Evolutionary conservation across 1,140 invertebrate species (phyloP).

Genomic region (Drosophila bipectinata): DNA sequence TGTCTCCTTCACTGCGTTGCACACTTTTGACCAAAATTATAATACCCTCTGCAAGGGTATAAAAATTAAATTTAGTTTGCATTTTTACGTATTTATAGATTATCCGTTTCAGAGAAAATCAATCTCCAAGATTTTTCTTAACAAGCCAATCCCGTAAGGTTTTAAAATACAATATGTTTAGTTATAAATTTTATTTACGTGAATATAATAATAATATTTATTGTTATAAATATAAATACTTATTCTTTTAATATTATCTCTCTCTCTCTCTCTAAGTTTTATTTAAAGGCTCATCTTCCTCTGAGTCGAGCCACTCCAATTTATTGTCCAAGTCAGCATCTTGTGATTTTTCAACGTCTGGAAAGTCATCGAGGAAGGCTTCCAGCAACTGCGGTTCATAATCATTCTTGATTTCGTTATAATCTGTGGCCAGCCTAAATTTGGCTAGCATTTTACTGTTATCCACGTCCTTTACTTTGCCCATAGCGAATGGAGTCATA

Average conservation of each 20-base stretch:
- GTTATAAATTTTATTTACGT: neutral
- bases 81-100: no score
- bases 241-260: no score
- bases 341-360: constrained; percentile 2
- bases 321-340: constrained; percentile 38
- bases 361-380: constrained; percentile 34
- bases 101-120: no score
- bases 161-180: neutral
- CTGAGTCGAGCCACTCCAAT: constrained; percentile 19
- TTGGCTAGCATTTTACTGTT: constrained; percentile 56
- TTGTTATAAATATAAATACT: neutral
- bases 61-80: no score
- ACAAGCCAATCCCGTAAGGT: no score
- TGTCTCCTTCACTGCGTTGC: no score
- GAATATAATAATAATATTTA: no score
- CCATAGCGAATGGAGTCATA: constrained; percentile 85
- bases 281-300: constrained; percentile 46
- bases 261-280: neutral
- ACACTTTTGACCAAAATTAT: no score
- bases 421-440: constrained; percentile 17
- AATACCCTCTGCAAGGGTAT: no score
- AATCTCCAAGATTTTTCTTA: no score
- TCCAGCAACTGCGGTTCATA: constrained; percentile 62
- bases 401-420: constrained; percentile 40
- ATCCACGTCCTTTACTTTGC: constrained; percentile 50